Base-by-base conservation (phyloP, 2,113 vertebrate species). In the zebrafish (Danio rerio) region DNA sequence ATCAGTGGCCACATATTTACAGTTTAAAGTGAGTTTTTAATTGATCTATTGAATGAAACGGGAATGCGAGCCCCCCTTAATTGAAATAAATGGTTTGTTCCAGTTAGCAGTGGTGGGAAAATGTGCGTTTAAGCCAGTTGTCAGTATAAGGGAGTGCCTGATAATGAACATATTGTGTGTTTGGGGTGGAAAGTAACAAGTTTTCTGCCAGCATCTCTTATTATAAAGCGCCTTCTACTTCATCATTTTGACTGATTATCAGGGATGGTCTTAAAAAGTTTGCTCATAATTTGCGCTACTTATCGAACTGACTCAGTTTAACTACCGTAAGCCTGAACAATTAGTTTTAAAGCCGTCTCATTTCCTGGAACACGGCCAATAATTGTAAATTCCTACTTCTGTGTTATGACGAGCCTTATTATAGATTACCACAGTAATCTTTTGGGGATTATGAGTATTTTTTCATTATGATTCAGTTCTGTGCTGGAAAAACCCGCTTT, bases 371-470 rank as follows among this genome's bases (percentile, higher is more conserved):
- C 72, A 83, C 50, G 40, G 65, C 66, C 84, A 78, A 65, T 83
- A 85, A 86, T 74, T 58, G 89, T 84, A 81, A 81, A 88, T 87
- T 77, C 31, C 72, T 75, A 31, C 79, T 82, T 15, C 86, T 69
- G 62, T 89, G 86, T 89, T 86, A 81, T 87, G 80, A 89, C 43
- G 85, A 89, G 66, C 83, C 73, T 71, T 84, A 89, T 88, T 87
- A 88, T 87, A 84, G 79, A 65, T 78, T 80, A 87, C 89, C 77
- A 82, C 85, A 78, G 40, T 86, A 90, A 87, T 88, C 89, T 90
- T 85, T 49, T 58, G 71, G 82, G 87, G 90, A 89, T 92, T 90
- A 88, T 74, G 87, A 72, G 70, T 62, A 76, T 91, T 86, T 84
- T 75, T 85, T 88, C 85, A 84, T 87, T 91, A 90, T 88, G 85